Conservation (phyloP, 2,113 vertebrate species). For the Pomatorhinus ruficollis region DNA sequence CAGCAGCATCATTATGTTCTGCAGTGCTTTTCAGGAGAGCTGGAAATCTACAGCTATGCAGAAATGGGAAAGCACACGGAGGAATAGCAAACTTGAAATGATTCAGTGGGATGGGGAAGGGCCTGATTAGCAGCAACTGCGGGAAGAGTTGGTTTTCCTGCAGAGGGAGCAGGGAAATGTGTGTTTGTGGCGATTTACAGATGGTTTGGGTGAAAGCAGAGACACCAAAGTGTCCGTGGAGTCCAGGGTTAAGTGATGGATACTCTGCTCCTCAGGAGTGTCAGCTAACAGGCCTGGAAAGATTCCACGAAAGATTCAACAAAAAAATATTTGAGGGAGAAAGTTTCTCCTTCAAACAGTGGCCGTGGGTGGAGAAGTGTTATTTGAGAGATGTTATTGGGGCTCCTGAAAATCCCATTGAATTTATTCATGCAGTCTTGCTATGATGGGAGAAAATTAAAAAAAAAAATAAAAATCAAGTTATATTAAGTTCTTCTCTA, state of each 20-base stretch:
- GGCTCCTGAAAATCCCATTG: not conserved
- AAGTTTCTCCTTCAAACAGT: not conserved
- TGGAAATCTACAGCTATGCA: constrained; percentile 33
- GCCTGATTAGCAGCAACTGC: not conserved
- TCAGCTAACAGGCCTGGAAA: not conserved
- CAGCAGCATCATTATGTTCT: not conserved
- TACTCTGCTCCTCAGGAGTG: not conserved
- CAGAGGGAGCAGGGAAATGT: not conserved
- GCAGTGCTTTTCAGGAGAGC: not conserved
- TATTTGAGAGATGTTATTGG: not conserved
- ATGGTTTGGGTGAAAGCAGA: not conserved
- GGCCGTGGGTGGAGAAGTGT: rapidly evolving
- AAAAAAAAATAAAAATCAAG: too few relatives aligned
- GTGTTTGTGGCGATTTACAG: not conserved
- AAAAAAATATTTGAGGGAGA: rapidly evolving
- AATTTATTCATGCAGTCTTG: not conserved
- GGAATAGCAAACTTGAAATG: constrained; percentile 2
- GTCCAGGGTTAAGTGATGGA: not conserved
- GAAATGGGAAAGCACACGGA: not conserved
- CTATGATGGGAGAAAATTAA: not conserved
- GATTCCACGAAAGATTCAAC: not conserved
- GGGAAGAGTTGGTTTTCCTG: not conserved
- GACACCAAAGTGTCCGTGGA: not conserved
- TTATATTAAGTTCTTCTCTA: not conserved
- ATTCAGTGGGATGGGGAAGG: not conserved